Evolutionary conservation across 2,888 invertebrate genomes (phyloP).

Genomic region (Andrena minutula): DNA sequence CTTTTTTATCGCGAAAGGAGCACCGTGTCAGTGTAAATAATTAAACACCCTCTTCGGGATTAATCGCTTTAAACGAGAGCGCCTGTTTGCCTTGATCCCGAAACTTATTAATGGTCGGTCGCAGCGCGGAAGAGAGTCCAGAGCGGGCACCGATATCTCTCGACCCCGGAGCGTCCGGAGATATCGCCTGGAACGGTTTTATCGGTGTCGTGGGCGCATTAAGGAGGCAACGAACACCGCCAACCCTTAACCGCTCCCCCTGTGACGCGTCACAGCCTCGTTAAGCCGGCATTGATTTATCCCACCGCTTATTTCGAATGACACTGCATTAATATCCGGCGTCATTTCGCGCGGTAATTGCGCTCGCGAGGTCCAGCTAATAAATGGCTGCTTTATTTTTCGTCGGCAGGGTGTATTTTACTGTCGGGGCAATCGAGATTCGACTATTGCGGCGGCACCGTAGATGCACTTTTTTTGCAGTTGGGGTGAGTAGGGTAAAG

Average conservation of each 20-base stretch:
- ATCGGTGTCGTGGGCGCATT: slow-evolving; percentile 52
- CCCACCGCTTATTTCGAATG: slow-evolving; percentile 40
- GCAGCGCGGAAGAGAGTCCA: slow-evolving; percentile 39
- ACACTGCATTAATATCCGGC: slow-evolving; percentile 52
- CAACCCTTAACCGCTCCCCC: slow-evolving; percentile 21
- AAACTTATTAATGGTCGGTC: slow-evolving; percentile 67
- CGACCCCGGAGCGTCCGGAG: slow-evolving; percentile 19
- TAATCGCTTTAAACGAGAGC: slow-evolving; percentile 60
- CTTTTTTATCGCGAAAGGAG: slow-evolving; percentile 24
- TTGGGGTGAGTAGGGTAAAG: too few relatives aligned
- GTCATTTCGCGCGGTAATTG: slow-evolving; percentile 43
- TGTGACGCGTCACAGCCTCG: slow-evolving; percentile 49
- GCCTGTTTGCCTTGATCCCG: slow-evolving; percentile 67
- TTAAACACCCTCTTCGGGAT: slow-evolving; percentile 47
- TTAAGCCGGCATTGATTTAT: slow-evolving; percentile 57
- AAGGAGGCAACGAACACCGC: slow-evolving; percentile 19
- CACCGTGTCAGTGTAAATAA: slow-evolving; percentile 56
- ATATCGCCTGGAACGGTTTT: slow-evolving; percentile 42
- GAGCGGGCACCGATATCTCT: slow-evolving; percentile 27
- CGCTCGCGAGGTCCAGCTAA: slow-evolving; percentile 8
- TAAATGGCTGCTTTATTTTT: slow-evolving; percentile 29
- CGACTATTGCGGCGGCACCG: neutral
- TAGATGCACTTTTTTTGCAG: too few relatives aligned
- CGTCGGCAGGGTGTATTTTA: slow-evolving; percentile 33
- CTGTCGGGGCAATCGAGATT: neutral